Percentiles rank a stretch among this genome's conserved stretches.
Evolutionary conservation across 2,113 vertebrate genomes (phyloP).

Genomic region (Caloenas nicobarica): DNA sequence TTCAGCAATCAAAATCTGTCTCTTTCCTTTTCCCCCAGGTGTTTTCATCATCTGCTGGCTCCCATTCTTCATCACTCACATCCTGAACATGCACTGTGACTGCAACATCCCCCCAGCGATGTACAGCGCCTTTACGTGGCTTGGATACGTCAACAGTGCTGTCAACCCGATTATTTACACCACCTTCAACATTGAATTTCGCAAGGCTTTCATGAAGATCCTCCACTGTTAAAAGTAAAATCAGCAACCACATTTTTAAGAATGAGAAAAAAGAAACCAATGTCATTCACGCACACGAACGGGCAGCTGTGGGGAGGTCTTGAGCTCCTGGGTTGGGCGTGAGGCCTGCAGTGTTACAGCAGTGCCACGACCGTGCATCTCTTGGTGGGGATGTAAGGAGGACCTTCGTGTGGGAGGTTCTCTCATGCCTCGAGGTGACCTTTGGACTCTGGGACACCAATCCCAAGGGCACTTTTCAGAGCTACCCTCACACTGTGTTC

Average conservation of each 20-base stretch:
- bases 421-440: neutral
- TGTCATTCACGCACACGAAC: neutral
- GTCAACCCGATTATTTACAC: constrained; percentile 99
- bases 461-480: constrained; percentile 10
- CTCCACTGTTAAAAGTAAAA: constrained; percentile 86
- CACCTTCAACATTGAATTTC: constrained; percentile 97
- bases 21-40: constrained; percentile 75
- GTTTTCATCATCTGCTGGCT: constrained; percentile 99
- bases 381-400: neutral
- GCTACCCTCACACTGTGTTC: constrained; percentile 23
- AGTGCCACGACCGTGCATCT: neutral
- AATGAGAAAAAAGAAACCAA: neutral
- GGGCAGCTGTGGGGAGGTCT: neutral
- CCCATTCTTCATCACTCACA: constrained; percentile 98
- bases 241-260: neutral
- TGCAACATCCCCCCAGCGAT: constrained; percentile 90
- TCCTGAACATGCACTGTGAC: constrained; percentile 95
- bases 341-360: neutral
- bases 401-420: neutral
- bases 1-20: neutral
- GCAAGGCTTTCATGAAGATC: constrained; percentile 98
- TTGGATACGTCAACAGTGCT: constrained; percentile 97
- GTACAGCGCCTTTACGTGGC: constrained; percentile 97
- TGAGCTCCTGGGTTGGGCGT: neutral
- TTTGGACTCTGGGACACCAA: neutral